Conservation (phyloP, 2,113 vertebrate species). For the Lampris megalopsis region DNA sequence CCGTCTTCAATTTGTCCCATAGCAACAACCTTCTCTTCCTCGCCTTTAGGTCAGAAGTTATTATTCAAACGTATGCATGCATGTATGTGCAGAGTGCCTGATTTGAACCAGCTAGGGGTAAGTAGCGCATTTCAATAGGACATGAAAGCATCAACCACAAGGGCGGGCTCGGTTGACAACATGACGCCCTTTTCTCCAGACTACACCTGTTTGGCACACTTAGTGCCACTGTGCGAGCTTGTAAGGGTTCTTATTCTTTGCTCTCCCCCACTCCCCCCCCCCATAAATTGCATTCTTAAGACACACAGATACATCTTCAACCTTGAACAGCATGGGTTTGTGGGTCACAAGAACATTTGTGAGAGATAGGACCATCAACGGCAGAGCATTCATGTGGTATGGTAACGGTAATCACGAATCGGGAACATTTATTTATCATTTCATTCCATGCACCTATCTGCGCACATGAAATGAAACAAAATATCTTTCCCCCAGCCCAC, state of each 20-base stretch:
- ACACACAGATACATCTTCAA: not conserved
- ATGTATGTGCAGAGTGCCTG: not conserved
- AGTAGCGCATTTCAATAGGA: slow-evolving; percentile 21
- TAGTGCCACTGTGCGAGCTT: slow-evolving; percentile 9
- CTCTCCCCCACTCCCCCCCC: too few relatives aligned
- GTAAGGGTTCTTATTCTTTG: not conserved
- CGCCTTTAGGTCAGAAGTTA: slow-evolving; percentile 12
- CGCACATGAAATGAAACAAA: too few relatives aligned
- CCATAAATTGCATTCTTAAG: not conserved
- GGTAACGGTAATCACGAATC: too few relatives aligned
- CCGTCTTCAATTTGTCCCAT: slow-evolving; percentile 35
- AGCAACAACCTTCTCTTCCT: slow-evolving; percentile 45
- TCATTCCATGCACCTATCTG: too few relatives aligned
- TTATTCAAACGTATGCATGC: not conserved
- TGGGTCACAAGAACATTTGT: slow-evolving; percentile 2
- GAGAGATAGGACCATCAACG: not conserved
- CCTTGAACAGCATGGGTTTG: not conserved
- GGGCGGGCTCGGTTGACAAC: slow-evolving; percentile 13
- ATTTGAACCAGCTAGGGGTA: not conserved
- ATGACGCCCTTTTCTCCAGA: slow-evolving; percentile 47
- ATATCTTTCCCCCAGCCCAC: too few relatives aligned
- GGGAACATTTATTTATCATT: too few relatives aligned
- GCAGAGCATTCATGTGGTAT: not conserved
- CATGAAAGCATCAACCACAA: slow-evolving; percentile 34
- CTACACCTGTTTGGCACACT: slow-evolving; percentile 45